A percentile compares a stretch with the other conserved stretches of the same genome.
These are phyloP conservation scores for Phrynocephalus versicolor DNA, from an alignment of 2,113 vertebrate genomes.

Conservation along the genomic window DNA sequence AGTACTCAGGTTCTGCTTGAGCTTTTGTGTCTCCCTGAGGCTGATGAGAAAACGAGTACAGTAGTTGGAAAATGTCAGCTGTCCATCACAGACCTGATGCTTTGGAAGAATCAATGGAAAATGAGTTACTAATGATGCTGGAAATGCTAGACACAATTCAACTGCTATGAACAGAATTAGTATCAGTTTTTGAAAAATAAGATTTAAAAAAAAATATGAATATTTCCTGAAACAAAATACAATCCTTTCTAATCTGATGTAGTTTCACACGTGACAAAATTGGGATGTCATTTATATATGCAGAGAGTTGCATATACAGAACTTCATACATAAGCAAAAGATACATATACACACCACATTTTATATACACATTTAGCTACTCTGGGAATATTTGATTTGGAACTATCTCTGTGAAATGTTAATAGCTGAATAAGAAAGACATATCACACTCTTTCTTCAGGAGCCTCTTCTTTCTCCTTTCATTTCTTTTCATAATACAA, in stretches of 20 bases:
- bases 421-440: background rate
- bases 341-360: background rate
- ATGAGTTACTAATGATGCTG: slow-evolving; percentile 10
- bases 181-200: background rate
- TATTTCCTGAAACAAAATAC: background rate
- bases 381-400: no score
- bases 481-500: background rate
- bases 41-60: background rate
- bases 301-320: background rate
- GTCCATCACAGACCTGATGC: slow-evolving; percentile 6
- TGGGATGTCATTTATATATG: background rate
- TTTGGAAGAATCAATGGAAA: slow-evolving; percentile 9
- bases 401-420: background rate
- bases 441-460: background rate
- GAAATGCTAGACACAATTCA: background rate
- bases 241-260: background rate
- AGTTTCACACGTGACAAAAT: background rate
- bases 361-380: background rate
- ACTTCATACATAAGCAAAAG: background rate
- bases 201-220: background rate
- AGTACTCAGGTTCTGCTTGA: background rate
- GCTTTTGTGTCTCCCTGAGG: background rate
- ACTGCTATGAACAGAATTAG: background rate
- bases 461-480: background rate
- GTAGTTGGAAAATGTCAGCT: background rate